Conservation (phyloP, 2,113 vertebrate genomes). For the Falcunculus frontatus region DNA sequence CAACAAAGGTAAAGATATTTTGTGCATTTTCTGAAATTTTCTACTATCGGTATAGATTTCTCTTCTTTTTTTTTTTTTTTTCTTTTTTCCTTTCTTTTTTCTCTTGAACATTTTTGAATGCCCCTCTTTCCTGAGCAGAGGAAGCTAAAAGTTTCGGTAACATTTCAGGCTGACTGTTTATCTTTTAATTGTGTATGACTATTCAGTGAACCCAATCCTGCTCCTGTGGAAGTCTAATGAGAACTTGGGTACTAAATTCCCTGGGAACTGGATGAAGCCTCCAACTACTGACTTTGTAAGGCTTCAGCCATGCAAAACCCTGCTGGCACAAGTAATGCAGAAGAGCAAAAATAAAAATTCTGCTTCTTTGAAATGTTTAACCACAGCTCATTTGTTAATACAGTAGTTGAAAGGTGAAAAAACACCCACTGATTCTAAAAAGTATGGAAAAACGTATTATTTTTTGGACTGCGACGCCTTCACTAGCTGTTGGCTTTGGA, state of each 20-base stretch:
- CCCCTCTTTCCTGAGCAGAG: not conserved
- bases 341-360: constrained; percentile 39
- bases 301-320: constrained; percentile 61
- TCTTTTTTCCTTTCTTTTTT: rapidly evolving
- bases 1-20: not conserved
- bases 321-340: not conserved
- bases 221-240: constrained; percentile 35
- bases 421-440: not conserved
- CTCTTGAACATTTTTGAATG: not conserved
- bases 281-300: constrained; percentile 39
- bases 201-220: constrained; percentile 44
- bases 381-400: not conserved
- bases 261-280: constrained; percentile 34
- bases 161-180: constrained; percentile 21
- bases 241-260: constrained; percentile 23
- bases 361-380: not conserved
- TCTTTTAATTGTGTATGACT: constrained; percentile 39
- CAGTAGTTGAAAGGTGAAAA: not conserved
- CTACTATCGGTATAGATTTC: not conserved
- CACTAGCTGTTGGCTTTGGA: constrained; percentile 2
- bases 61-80: no score
- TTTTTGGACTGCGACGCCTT: not conserved
- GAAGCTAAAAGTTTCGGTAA: constrained; percentile 8
- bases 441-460: not conserved
- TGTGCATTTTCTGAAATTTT: not conserved